Evolutionary conservation across 2,113 vertebrate genomes (phyloP), one percentile per base, ranked within the genome.

Genomic region (Cairina moschata): DNA sequence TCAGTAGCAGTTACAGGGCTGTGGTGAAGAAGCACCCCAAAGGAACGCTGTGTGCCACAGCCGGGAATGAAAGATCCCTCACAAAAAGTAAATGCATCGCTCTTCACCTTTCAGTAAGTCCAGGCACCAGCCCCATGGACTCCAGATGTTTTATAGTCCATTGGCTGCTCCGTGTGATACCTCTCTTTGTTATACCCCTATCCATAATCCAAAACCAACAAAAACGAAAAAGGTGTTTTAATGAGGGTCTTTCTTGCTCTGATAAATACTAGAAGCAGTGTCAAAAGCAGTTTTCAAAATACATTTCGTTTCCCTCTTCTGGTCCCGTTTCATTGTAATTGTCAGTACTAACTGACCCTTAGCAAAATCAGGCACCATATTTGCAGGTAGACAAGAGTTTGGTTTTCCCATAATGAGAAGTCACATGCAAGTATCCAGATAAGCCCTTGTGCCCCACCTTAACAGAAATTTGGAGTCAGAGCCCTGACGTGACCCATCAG

Each of bases 101-200:
- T 95, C 92, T 75, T 89, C 72, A 79, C 62, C 73, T 72, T 82
- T 93, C 66, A 79, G 58, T 88, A 76, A 81, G 65, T 55, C 90
- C 77, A 82, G 40, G 69, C 87, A 96, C 15, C 73, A 79, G 32
- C 31, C 68, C 91, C 28, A 86, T 93, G 42, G 42, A 67, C 95
- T 95, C 65, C 92, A 94, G 93, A 88, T 93, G 78, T 69, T 97
- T 83, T 84, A 44, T 68, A 91, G 69, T 52, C 68, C 54, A 15
- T 83, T 95, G 86, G 80, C 74, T 93, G 59, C 90, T 87, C 25
- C 3, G 0, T 86, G 20, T 85, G 71, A 94, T 66, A 38, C 40
- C 91, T 93, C 44, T 75, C 58, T 86, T 88, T 83, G 80, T 72
- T 91, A 94, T 50, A 77, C 86, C 48, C 55, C 58, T 92, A 72